Evolutionary conservation across 92 coral and sea anemone species (phyloP).

Genomic region (Diadumene lineata): DNA sequence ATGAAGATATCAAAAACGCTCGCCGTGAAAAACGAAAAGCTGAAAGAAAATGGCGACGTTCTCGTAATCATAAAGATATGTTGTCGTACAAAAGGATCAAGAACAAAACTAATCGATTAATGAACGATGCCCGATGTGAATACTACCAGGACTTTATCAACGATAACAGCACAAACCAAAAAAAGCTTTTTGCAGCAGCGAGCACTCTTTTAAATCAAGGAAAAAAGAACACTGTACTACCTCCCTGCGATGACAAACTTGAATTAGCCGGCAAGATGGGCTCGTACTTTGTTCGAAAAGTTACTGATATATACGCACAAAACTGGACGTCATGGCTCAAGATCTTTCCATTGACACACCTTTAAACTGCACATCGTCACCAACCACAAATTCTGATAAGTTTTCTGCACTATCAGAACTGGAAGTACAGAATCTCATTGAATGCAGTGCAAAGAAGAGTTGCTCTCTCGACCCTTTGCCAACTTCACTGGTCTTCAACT

Average conservation of each 20-base stretch:
- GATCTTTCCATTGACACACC: neutral
- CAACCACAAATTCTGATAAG: too few relatives aligned
- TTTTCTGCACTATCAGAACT: neutral
- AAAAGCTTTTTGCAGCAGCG: conserved; percentile 36
- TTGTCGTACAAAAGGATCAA: conserved; percentile 24
- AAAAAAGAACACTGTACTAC: conserved; percentile 11
- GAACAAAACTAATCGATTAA: conserved; percentile 26
- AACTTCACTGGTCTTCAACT: conserved; percentile 5
- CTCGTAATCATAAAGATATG: conserved; percentile 20
- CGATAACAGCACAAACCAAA: conserved; percentile 38
- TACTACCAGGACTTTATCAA: conserved; percentile 31
- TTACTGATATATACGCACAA: conserved; percentile 16
- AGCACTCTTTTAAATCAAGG: conserved; percentile 18
- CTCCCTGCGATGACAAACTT: conserved; percentile 12
- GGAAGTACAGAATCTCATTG: conserved; percentile 5
- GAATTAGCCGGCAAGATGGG: conserved; percentile 24
- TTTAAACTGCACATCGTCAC: neutral
- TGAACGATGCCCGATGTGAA: conserved; percentile 44
- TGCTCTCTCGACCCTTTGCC: conserved; percentile 37
- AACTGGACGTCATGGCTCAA: conserved; percentile 3
- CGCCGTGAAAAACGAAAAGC: conserved; percentile 45
- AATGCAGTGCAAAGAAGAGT: conserved; percentile 4
- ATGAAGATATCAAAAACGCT: conserved; percentile 39
- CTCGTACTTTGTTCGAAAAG: conserved; percentile 38
- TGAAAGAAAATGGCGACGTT: conserved; percentile 32